Evolutionary conservation across 2,888 invertebrate genomes (phyloP).

Genomic region (Petrophora chlorosata): DNA sequence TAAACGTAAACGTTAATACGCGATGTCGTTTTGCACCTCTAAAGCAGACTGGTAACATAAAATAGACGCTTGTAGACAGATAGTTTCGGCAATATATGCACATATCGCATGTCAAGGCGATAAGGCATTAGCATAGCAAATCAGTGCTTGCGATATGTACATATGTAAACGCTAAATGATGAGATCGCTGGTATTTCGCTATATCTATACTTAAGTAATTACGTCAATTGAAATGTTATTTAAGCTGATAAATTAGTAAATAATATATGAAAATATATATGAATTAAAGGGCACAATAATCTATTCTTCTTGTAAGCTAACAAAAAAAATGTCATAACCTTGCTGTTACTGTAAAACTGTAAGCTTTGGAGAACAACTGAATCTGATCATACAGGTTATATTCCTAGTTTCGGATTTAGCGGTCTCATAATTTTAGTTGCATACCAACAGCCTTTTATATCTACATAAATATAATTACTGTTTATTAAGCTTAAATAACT

Average conservation of each 20-base stretch:
- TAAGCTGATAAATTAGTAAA: constrained; percentile 1
- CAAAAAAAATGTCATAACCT: too few species aligned
- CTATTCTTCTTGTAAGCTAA: too few species aligned
- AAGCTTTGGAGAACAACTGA: too few species aligned
- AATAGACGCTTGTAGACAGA: constrained; percentile 15
- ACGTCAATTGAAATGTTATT: constrained; percentile 24
- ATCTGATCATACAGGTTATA: too few species aligned
- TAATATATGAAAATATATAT: too few species aligned
- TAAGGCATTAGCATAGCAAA: constrained; percentile 59
- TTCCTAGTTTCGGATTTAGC: too few species aligned
- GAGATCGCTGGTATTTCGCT: constrained; percentile 29
- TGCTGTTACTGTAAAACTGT: too few species aligned
- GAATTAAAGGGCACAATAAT: too few species aligned
- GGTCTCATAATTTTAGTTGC: too few species aligned
- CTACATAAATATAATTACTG: too few species aligned
- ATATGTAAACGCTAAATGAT: constrained; percentile 27
- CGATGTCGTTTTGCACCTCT: constrained; percentile 18
- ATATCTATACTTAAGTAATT: constrained; percentile 35
- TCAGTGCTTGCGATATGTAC: constrained; percentile 48
- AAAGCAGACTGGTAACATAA: constrained; percentile 21
- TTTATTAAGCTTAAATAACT: too few species aligned
- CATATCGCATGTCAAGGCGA: constrained; percentile 61
- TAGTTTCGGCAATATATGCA: constrained; percentile 49
- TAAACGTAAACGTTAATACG: constrained; percentile 24
- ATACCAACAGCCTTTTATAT: too few species aligned